Conservation (phyloP, 2,797 vertebrate species). For the Labroides dimidiatus region DNA sequence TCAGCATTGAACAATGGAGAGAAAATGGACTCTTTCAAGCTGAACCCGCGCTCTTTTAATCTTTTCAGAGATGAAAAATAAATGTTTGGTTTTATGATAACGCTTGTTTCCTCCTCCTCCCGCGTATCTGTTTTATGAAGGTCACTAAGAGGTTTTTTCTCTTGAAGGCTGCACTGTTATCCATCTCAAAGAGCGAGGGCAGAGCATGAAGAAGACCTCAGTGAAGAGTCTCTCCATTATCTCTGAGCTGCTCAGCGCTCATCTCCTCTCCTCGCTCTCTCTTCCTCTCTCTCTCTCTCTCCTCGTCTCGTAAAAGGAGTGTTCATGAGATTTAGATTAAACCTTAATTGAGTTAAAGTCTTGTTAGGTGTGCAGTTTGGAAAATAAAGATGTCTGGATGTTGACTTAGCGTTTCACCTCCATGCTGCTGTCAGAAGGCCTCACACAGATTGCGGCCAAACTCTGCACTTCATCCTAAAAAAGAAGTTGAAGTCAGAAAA, state of each 20-base stretch:
- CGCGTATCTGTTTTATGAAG: constrained; percentile 3
- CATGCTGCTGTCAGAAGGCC: constrained; percentile 23
- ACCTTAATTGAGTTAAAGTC: constrained; percentile 63
- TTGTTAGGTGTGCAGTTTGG: constrained; percentile 40
- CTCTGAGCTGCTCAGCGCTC: background rate
- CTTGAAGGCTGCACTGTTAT: background rate
- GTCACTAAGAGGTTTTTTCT: constrained; percentile 11
- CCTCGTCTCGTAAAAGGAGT: constrained; percentile 4
- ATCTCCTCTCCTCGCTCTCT: no score
- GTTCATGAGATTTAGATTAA: constrained; percentile 72
- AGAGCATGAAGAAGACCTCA: constrained; percentile 16
- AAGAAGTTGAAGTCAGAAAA: no score
- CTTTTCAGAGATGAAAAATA: background rate
- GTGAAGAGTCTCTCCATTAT: constrained; percentile 31
- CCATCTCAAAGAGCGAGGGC: background rate
- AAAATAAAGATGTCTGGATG: constrained; percentile 56
- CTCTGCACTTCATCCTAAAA: no score
- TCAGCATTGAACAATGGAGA: background rate
- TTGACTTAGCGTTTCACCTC: constrained; percentile 45
- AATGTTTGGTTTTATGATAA: background rate
- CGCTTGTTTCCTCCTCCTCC: background rate
- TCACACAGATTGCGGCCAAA: constrained; percentile 29
- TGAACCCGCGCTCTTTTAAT: background rate
- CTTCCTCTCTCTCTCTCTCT: no score
- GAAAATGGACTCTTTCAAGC: background rate